Conservation (phyloP, 35 echinoderm and acorn worm genomes). For the Holothuria glaberrima region DNA sequence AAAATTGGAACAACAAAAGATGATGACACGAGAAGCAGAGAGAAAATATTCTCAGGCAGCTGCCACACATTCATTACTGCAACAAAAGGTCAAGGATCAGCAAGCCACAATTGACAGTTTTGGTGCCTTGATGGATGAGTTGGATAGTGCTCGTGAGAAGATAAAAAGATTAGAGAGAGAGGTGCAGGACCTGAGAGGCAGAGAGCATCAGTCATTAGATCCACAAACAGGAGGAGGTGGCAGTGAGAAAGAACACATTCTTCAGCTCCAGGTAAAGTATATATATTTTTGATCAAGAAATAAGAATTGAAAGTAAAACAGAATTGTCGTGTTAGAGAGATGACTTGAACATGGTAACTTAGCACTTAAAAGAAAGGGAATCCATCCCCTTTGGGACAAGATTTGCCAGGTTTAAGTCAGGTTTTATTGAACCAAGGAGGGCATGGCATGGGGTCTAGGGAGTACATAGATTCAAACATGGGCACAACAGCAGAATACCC, state of each 20-base stretch:
- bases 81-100: slow-evolving; percentile 6
- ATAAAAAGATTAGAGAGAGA: neutral
- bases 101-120: slow-evolving; percentile 21
- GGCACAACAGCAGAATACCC: no score
- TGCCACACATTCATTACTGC: slow-evolving; percentile 2
- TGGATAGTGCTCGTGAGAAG: neutral
- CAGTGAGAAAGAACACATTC: slow-evolving; percentile 3
- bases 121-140: neutral
- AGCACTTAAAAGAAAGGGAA: no score
- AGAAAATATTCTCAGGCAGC: neutral
- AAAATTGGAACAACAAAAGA: slow-evolving; percentile 7
- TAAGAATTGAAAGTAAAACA: no score
- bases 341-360: no score
- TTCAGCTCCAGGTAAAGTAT: slow-evolving; percentile 36
- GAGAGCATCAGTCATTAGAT: neutral
- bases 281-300: no score
- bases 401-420: no score
- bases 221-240: neutral
- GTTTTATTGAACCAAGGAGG: no score
- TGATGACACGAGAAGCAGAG: slow-evolving; percentile 18
- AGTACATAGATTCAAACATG: no score
- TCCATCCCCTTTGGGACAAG: no score
- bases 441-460: no score
- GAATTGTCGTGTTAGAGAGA: no score
- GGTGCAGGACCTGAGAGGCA: neutral